Percentiles rank a stretch among this genome's conserved stretches.
Evolutionary conservation across 1,140 invertebrate species (phyloP).

Genomic region (Lepidurus packardi): DNA sequence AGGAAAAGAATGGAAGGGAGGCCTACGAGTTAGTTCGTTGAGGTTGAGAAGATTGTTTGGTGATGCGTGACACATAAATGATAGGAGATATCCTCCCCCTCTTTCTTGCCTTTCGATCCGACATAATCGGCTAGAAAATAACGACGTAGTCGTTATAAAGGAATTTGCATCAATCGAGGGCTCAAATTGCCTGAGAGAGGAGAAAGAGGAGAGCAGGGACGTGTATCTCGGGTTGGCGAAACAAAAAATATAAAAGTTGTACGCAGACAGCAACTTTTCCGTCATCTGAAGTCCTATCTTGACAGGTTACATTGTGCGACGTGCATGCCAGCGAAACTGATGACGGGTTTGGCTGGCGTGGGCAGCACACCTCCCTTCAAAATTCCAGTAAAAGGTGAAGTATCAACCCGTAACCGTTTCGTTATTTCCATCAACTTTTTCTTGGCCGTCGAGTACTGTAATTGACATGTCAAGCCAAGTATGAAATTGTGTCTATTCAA

Average conservation of each 20-base stretch:
- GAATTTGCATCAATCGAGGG: not conserved
- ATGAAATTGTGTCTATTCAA: not conserved
- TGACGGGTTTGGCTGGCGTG: not conserved
- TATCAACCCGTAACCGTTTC: not conserved
- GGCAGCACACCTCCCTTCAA: not conserved
- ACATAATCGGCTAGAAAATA: not conserved
- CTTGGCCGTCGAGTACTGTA: not conserved
- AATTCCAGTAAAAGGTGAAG: not conserved
- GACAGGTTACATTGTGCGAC: not conserved
- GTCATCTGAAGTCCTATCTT: not conserved
- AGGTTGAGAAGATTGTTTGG: not conserved
- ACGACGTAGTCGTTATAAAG: not conserved
- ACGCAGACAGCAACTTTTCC: not conserved
- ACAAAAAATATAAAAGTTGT: not conserved
- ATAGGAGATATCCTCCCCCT: not conserved
- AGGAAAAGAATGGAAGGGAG: not conserved
- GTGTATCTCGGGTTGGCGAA: not conserved
- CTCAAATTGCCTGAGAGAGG: not conserved
- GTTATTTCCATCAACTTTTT: not conserved
- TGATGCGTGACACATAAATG: not conserved
- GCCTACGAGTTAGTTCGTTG: not conserved
- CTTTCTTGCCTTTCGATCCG: not conserved
- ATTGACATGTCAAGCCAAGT: conserved; percentile 11
- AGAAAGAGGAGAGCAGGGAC: not conserved
- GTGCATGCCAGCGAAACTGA: not conserved